These are phyloP conservation scores for Thera obeliscata DNA, from an alignment of 2,888 invertebrate species.

Conservation along the genomic window DNA sequence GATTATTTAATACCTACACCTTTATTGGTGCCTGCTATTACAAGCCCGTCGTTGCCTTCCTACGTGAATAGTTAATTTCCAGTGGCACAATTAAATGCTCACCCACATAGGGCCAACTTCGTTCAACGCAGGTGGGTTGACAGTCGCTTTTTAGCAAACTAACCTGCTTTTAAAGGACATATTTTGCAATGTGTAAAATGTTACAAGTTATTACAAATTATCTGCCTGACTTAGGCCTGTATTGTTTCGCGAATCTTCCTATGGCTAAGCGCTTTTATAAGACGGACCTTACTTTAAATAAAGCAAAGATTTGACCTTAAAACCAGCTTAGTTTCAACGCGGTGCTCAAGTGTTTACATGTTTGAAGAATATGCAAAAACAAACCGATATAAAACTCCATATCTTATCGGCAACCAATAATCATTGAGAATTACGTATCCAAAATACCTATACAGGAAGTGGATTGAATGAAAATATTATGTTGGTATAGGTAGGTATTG, in stretches of 20 bases:
- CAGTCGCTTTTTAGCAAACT: conserved; percentile 49
- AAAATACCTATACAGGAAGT: conserved; percentile 43
- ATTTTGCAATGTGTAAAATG: conserved; percentile 42
- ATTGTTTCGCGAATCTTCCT: background rate
- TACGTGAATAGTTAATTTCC: conserved; percentile 43
- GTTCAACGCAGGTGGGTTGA: conserved; percentile 49
- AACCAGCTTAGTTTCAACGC: conserved; percentile 9
- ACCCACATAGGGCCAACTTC: conserved; percentile 54
- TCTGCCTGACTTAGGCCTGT: background rate
- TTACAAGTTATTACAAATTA: conserved; percentile 1
- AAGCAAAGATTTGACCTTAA: conserved; percentile 7
- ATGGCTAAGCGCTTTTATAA: background rate
- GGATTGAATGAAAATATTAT: conserved; percentile 66
- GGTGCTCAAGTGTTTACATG: conserved; percentile 7
- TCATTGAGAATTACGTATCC: conserved; percentile 37
- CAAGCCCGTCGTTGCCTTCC: conserved; percentile 34
- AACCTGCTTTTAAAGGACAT: conserved; percentile 41
- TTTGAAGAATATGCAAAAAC: conserved; percentile 20
- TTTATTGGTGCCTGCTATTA: conserved; percentile 18
- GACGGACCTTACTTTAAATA: background rate
- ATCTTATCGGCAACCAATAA: conserved; percentile 52
- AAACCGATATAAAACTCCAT: conserved; percentile 40
- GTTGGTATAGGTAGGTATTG: conserved; percentile 26
- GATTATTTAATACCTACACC: background rate
- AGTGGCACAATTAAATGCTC: conserved; percentile 47